Base-by-base conservation (phyloP, 2,113 vertebrate genomes). In the Rhynchomys soricoides region DNA sequence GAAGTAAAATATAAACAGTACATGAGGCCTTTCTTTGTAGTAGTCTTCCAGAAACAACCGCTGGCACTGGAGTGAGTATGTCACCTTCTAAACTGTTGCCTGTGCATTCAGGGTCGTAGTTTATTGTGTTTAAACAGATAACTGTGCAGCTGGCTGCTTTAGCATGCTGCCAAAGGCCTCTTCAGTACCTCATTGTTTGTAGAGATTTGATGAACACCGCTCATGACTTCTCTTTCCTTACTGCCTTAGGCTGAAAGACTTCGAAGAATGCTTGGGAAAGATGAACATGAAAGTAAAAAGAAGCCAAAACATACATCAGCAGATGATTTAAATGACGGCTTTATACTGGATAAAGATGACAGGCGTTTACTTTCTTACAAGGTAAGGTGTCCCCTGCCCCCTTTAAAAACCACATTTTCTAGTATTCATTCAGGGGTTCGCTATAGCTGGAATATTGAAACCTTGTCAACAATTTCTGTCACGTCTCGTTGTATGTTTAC, bases 241-340 rank as follows among this genome's bases (percentile, higher is more conserved):
- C 50, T 82, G 92, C 22, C 93, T 90, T 95, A 99, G 99, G 99
- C 99, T 3, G 99, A 99, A 75, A 98, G 99, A 48, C 98, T 99
- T n/a, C 98, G 98, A 86, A 99, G 99, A 90, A 99, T 99, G 99
- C 98, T 29, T 95, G 99, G 99, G 43, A 98, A 98, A 5, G 98
- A 98, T 17, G 98, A 97, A 0, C 97, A 94, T 4, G 97, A 86
- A 0, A 66, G 31, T 0, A 45, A 59, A 3, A 98, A 98, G 97
- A 98, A 93, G 86, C 97, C 96, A 4, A 98, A 77, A 45, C 99
- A 99, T 7, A 0, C 98, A 66, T 99, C 99, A 1, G 99, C 99
- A 1, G 99, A 99, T 48, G 99, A 99, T 97, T 98, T 99, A 29
- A 99, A 98, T 2, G 99, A 99, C 0, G 99, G 99, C 83, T 99